These are phyloP conservation scores for Lamproptera curius DNA, from an alignment of 2,888 invertebrate species.

Conservation along the genomic window DNA sequence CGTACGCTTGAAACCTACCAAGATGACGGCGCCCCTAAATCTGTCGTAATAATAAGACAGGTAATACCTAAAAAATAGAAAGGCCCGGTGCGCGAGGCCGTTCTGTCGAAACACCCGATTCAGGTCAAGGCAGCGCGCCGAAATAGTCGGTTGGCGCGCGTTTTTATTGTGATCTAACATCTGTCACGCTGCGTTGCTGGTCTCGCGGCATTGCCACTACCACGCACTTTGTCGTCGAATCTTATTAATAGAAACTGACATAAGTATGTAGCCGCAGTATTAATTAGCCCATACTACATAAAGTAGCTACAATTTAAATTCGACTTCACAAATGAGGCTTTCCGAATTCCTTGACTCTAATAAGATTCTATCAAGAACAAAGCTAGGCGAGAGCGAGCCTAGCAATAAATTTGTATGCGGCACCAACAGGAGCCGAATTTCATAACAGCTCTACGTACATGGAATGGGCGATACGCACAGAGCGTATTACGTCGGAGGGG, in stretches of 20 bases:
- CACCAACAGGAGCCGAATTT: neutral
- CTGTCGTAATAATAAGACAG: slow-evolving; percentile 77
- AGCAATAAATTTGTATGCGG: neutral
- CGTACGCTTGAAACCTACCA: slow-evolving; percentile 60
- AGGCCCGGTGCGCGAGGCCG: slow-evolving; percentile 77
- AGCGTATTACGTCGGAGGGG: neutral
- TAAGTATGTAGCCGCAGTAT: too few relatives aligned
- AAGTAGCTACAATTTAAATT: too few relatives aligned
- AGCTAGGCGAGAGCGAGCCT: neutral
- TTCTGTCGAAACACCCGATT: slow-evolving; percentile 75
- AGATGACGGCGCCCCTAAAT: slow-evolving; percentile 65
- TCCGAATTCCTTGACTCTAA: neutral
- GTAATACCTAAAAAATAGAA: slow-evolving; percentile 78
- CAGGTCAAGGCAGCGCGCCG: slow-evolving; percentile 76
- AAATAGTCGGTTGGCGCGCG: slow-evolving; percentile 74
- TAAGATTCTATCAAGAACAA: slow-evolving; percentile 5
- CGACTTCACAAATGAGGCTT: too few relatives aligned
- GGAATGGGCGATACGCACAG: slow-evolving; percentile 3
- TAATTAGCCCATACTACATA: too few relatives aligned
- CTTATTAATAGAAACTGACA: too few relatives aligned
- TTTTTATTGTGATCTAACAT: slow-evolving; percentile 77
- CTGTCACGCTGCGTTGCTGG: slow-evolving; percentile 51
- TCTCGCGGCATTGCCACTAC: neutral
- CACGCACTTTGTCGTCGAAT: too few relatives aligned
- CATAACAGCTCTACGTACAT: neutral